phyloP scores from a whole-genome alignment of 2,888 invertebrate species.

The Drosophila gaucha region DNA sequence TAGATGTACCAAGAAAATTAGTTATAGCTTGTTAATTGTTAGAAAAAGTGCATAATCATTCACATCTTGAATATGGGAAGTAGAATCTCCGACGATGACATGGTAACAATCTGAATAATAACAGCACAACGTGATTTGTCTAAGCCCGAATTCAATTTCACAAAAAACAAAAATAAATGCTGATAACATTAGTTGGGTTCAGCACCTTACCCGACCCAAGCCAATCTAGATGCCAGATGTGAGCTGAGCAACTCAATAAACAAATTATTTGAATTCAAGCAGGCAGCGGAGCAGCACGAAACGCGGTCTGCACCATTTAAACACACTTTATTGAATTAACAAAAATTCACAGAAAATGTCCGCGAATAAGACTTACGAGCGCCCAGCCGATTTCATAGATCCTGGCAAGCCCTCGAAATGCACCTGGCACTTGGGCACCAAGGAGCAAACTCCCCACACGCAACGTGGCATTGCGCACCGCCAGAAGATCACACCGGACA shows the following conservation, averaged over 20 bases:
- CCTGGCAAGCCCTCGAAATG: conserved; percentile 82
- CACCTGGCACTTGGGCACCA: conserved; percentile 81
- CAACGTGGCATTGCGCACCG: conserved; percentile 75
- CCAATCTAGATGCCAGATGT: conserved; percentile 17
- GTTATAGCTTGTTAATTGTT: neutral
- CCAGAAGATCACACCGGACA: conserved; percentile 86
- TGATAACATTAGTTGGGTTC: conserved; percentile 27
- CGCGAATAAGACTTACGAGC: conserved; percentile 65
- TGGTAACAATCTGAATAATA: conserved; percentile 25
- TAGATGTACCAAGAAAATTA: neutral
- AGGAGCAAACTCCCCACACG: conserved; percentile 75
- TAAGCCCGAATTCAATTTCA: conserved; percentile 18
- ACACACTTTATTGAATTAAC: conserved; percentile 4
- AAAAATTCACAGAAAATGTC: conserved; percentile 64
- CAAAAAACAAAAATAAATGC: conserved; percentile 17
- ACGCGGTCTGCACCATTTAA: conserved; percentile 11
- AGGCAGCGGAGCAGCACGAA: conserved; percentile 24
- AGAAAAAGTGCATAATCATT: neutral
- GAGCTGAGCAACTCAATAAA: conserved; percentile 6
- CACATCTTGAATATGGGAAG: neutral
- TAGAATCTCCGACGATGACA: conserved; percentile 12
- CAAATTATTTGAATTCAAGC: conserved; percentile 21
- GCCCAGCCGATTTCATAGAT: conserved; percentile 79
- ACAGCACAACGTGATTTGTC: conserved; percentile 15
- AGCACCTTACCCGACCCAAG: conserved; percentile 21